Conservation (phyloP, 2,888 invertebrate species). For the Pristionchus mayeri region DNA sequence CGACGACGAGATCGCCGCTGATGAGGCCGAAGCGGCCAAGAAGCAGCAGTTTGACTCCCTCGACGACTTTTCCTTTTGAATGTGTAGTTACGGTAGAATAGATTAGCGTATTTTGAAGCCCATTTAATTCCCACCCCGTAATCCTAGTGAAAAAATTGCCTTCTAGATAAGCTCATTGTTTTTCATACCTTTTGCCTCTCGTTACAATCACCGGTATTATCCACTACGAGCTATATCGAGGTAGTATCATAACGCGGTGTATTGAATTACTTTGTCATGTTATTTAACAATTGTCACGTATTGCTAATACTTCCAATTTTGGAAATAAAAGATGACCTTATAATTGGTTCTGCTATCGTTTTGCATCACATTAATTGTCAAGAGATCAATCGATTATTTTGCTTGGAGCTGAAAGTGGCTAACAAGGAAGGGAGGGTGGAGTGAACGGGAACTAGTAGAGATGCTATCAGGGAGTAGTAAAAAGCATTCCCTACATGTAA, state of each 20-base stretch:
- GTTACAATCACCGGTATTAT: not conserved
- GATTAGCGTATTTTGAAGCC: no score
- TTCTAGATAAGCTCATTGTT: no score
- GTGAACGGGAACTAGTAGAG: not conserved
- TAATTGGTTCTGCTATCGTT: not conserved
- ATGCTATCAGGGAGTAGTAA: no score
- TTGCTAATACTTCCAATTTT: not conserved
- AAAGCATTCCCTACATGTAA: not conserved
- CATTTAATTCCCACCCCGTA: no score
- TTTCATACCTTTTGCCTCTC: no score
- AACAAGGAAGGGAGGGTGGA: not conserved
- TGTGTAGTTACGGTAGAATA: no score
- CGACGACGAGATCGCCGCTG: not conserved
- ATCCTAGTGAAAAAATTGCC: no score
- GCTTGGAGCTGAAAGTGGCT: not conserved
- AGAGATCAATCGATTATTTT: conserved; percentile 37
- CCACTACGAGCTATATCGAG: not conserved
- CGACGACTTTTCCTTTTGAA: conserved; percentile 9
- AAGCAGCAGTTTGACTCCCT: conserved; percentile 7
- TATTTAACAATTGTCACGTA: not conserved
- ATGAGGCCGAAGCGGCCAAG: not conserved
- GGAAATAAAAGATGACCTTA: not conserved
- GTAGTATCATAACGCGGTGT: not conserved
- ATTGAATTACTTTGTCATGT: not conserved
- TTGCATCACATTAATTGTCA: conserved; percentile 1